Evolutionary conservation across 2,113 vertebrate genomes (phyloP).

Genomic region (Mionectes macconnelli): DNA sequence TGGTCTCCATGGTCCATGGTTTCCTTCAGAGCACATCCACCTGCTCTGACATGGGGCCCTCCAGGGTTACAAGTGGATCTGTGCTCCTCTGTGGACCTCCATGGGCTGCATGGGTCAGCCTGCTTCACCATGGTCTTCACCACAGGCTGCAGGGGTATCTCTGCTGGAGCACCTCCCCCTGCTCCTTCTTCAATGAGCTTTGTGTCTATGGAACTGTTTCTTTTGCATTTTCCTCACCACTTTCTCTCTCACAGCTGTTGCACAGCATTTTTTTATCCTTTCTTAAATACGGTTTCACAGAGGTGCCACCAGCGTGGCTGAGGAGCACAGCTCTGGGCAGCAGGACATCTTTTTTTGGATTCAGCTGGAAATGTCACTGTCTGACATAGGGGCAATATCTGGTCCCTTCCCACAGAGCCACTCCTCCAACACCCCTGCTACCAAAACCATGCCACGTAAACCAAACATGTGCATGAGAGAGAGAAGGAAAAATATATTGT

Average conservation of each 20-base stretch:
- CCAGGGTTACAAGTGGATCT: background rate
- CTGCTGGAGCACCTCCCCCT: background rate
- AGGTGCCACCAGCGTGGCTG: fast-evolving
- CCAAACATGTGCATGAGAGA: background rate
- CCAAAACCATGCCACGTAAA: background rate
- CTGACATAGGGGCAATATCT: background rate
- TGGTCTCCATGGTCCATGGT: background rate
- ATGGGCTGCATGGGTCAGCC: background rate
- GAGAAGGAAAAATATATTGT: background rate
- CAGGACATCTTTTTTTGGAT: background rate
- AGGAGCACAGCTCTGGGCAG: background rate
- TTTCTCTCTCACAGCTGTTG: background rate
- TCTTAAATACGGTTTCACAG: background rate
- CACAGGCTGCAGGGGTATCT: background rate
- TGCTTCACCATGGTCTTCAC: background rate
- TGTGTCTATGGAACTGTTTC: background rate
- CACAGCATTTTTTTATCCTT: background rate
- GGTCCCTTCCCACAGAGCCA: background rate
- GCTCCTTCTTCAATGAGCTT: background rate
- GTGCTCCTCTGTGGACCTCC: background rate
- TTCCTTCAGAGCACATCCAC: background rate
- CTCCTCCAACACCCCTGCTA: background rate
- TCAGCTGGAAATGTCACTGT: background rate
- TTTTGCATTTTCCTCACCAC: background rate
- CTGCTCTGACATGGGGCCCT: background rate